Conservation (phyloP, 2,797 vertebrate genomes). For the Hypotaenidia okinawae region DNA sequence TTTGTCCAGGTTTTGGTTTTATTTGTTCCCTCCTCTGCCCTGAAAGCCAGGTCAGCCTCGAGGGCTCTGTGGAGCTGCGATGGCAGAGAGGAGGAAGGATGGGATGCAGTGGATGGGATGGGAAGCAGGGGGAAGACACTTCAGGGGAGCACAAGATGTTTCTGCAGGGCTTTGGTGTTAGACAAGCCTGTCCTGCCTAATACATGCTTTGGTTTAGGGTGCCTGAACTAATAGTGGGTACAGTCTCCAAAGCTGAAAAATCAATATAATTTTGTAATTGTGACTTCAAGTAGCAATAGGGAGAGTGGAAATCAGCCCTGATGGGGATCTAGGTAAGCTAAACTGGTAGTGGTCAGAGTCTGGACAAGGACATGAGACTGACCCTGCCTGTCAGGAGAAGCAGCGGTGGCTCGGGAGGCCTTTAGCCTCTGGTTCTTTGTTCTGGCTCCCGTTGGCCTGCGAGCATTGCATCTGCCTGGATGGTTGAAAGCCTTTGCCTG, state of each 20-base stretch:
- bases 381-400: neutral
- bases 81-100: neutral
- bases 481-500: neutral
- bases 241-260: neutral
- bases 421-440: neutral
- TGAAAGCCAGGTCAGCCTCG: neutral
- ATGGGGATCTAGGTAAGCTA: neutral
- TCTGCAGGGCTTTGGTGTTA: neutral
- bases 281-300: fast-evolving
- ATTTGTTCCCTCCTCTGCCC: neutral
- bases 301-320: neutral
- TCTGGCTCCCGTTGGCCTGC: neutral
- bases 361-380: neutral
- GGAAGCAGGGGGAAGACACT: neutral
- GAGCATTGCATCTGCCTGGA: neutral
- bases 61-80: neutral
- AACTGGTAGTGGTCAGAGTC: neutral
- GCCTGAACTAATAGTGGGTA: neutral
- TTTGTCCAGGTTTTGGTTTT: neutral
- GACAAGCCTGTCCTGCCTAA: neutral
- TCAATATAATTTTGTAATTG: neutral
- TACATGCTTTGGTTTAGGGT: fast-evolving
- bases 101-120: neutral
- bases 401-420: neutral
- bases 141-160: neutral